Base-by-base conservation (phyloP, 2,113 vertebrate species). In the Microcebus lehilahytsara region DNA sequence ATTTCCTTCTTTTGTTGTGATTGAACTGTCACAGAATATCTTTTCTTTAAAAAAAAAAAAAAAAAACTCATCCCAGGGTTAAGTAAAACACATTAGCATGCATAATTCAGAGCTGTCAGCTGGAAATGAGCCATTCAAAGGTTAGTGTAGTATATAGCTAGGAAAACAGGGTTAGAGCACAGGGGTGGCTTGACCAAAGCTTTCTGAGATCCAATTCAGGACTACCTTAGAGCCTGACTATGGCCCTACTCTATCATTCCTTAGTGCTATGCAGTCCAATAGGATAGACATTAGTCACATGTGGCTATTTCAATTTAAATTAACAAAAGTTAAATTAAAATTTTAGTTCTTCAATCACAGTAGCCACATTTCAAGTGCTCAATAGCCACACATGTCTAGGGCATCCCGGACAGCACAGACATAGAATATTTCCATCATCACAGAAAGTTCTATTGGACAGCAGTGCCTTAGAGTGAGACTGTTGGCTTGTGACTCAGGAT, bases 81-180 rank as follows among this genome's bases (percentile, higher is more conserved):
- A 98, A 98, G 97, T 98, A 98, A 98, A 98, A 96, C 98, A 98
- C 92, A 98, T 97, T 98, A 98, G 97, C 98, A 98, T 98, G 98
- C 97, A 98, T 97, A 97, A 98, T 97, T 98, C 97, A 97, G 97
- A 98, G 93, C 75, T 46, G 92, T 96, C 96, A 97, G 98, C 96
- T 98, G 96, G 94, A 97, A 96, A 92, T 19, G 25, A 96, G 56
- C 71, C 77, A 94, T 91, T 89, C 56, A 49, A 92, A 88, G 19
- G 23, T 81, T 79, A 92, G 74, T 53, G n/a, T 46, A 71, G 37
- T 81, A 6, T 46, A 2, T 62, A 19, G 42, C 72, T 60, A 91
- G 40, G 58, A 89, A 95, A 96, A 71, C 58, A 96, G 42, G 30
- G 58, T 93, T 96, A 87, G 81, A 93, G 51, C n/a, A 84, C 32